phyloP scores from a whole-genome alignment of 1,140 invertebrate species.

The Drosophila suzukii region DNA sequence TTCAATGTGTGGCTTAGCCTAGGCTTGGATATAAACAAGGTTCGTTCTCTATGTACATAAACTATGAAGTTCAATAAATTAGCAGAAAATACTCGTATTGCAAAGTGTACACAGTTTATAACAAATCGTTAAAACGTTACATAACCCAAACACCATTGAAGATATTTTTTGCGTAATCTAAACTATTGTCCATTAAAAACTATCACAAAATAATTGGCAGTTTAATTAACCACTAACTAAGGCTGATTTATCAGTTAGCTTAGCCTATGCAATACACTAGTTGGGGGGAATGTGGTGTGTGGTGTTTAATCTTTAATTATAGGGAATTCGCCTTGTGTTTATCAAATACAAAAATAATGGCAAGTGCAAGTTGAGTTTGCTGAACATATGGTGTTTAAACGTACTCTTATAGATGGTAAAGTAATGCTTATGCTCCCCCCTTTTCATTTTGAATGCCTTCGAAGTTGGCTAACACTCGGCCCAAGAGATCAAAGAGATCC shows the following conservation, averaged over 20 bases:
- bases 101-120: constrained; percentile 71
- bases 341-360: constrained; percentile 74
- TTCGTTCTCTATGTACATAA: constrained; percentile 45
- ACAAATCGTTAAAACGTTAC: constrained; percentile 63
- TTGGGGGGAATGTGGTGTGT: constrained; percentile 32
- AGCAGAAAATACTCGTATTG: constrained; percentile 71
- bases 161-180: constrained; percentile 51
- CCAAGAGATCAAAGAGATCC: constrained; percentile 57
- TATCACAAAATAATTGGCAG: constrained; percentile 83
- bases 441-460: constrained; percentile 20
- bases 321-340: constrained; percentile 44
- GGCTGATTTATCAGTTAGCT: constrained; percentile 37
- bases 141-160: constrained; percentile 76
- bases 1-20: constrained; percentile 55
- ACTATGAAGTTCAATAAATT: constrained; percentile 74
- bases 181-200: constrained; percentile 69
- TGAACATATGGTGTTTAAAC: constrained; percentile 28
- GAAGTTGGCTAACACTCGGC: constrained; percentile 41
- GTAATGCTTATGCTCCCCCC: constrained; percentile 21
- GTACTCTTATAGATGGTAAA: constrained; percentile 9
- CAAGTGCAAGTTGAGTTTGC: constrained; percentile 69
- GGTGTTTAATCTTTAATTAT: constrained; percentile 40
- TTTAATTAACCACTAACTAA: constrained; percentile 68
- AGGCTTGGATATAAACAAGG: constrained; percentile 50
- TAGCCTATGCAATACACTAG: constrained; percentile 33